phyloP scores from a whole-genome alignment of 2,888 invertebrate genomes.

The Diarsia dahlii region DNA sequence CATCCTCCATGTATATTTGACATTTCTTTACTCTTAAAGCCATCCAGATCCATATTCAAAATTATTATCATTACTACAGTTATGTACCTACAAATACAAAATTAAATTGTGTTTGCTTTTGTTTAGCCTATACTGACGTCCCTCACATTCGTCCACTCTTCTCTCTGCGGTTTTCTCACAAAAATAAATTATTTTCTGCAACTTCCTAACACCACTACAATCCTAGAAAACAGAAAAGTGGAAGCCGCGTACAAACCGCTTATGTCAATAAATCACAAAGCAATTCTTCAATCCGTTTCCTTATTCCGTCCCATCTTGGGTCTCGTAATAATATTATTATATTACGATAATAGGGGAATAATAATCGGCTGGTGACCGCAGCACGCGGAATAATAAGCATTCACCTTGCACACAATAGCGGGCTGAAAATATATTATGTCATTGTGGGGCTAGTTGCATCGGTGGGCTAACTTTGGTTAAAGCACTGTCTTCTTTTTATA shows the following conservation, averaged over 20 bases:
- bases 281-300: conserved; percentile 78
- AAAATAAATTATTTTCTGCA: neutral
- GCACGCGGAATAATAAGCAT: conserved; percentile 76
- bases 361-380: conserved; percentile 82
- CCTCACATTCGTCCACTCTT: no score
- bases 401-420: conserved; percentile 80
- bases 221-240: conserved; percentile 47
- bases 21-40: no score
- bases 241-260: conserved; percentile 71
- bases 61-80: no score
- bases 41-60: no score
- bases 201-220: conserved; percentile 6
- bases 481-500: neutral
- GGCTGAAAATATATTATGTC: conserved; percentile 81
- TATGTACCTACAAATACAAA: neutral
- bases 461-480: conserved; percentile 56
- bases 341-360: conserved; percentile 78
- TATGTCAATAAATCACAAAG: conserved; percentile 77
- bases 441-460: conserved; percentile 68
- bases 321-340: conserved; percentile 77
- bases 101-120: neutral
- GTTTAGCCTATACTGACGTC: no score
- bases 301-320: conserved; percentile 78
- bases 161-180: neutral
- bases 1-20: no score